Evolutionary conservation across 1,140 invertebrate genomes (phyloP).

Genomic region (Formica exsecta): DNA sequence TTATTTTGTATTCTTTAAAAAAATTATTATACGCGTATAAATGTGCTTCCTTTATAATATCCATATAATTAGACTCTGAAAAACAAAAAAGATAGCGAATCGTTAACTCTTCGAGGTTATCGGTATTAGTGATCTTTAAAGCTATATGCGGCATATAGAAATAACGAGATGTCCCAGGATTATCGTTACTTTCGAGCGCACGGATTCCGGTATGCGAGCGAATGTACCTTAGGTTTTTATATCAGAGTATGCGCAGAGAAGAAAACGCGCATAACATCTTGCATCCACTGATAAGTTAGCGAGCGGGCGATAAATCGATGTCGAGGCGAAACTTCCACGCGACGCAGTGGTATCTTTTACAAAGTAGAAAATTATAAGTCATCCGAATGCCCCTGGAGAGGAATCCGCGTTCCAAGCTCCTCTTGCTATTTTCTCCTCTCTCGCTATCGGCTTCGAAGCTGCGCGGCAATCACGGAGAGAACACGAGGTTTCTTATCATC

Average conservation of each 20-base stretch:
- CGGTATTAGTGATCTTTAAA: not conserved
- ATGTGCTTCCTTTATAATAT: not conserved
- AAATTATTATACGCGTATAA: too few relatives aligned
- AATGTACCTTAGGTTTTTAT: not conserved
- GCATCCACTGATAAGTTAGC: conserved; percentile 33
- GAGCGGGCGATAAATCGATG: conserved; percentile 49
- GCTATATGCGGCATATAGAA: not conserved
- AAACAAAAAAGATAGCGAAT: not conserved
- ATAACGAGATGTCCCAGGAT: conserved; percentile 6
- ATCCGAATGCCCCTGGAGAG: conserved; percentile 19
- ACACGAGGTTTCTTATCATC: conserved; percentile 56
- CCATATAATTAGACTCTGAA: not conserved
- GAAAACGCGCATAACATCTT: conserved; percentile 35
- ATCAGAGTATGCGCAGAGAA: conserved; percentile 2
- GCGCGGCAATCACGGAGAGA: conserved; percentile 51
- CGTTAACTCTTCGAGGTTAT: not conserved
- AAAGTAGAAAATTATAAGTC: conserved; percentile 62
- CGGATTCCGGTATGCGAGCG: not conserved
- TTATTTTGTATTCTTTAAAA: too few relatives aligned
- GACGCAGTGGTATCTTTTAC: conserved; percentile 37
- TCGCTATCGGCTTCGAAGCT: conserved; percentile 64
- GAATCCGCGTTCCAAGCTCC: conserved; percentile 28
- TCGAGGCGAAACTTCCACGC: conserved; percentile 42
- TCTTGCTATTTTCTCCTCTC: conserved; percentile 1
- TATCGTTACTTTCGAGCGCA: not conserved